Conservation (phyloP, 2,113 vertebrate genomes). For the Ammodramus savannarum region DNA sequence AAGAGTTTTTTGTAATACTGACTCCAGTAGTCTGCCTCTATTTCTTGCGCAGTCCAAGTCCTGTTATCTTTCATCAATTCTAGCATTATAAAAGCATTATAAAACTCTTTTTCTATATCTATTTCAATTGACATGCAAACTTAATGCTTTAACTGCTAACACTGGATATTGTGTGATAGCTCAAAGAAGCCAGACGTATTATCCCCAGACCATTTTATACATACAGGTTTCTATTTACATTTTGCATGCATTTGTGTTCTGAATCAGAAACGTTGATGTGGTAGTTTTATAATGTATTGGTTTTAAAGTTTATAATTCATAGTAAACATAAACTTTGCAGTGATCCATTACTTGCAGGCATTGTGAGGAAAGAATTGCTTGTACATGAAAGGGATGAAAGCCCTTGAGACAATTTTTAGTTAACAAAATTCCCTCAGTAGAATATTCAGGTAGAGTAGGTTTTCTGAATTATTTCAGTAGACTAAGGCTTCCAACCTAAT, state of each 20-base stretch:
- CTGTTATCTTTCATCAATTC: neutral
- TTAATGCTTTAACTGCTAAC: neutral
- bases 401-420: neutral
- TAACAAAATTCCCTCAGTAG: neutral
- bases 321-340: neutral
- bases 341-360: neutral
- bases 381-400: neutral
- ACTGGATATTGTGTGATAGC: neutral
- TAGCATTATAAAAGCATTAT: neutral
- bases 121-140: neutral
- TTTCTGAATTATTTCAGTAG: slow-evolving; percentile 9
- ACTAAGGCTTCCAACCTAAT: neutral
- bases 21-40: neutral
- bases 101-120: neutral
- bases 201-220: neutral
- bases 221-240: neutral
- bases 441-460: neutral
- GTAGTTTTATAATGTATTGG: neutral
- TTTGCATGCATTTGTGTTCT: neutral
- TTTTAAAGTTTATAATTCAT: neutral
- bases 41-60: neutral
- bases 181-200: neutral
- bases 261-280: neutral
- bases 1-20: neutral
- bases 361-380: neutral